Evolutionary conservation across 2,888 invertebrate species (phyloP).

Genomic region (Noctua comes): DNA sequence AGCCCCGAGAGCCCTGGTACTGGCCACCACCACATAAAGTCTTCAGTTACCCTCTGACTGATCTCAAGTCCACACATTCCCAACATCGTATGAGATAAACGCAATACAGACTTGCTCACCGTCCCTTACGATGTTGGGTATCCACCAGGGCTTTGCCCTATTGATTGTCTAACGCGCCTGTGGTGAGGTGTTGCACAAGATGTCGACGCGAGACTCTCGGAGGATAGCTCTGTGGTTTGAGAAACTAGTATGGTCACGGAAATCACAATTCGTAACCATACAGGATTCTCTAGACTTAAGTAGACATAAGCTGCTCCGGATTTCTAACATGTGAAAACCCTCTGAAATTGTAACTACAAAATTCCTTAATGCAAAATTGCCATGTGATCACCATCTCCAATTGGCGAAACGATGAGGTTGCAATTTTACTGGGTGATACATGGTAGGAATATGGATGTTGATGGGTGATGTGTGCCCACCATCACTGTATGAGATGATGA

Average conservation of each 20-base stretch:
- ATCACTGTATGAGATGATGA: constrained; percentile 69
- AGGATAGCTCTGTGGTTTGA: constrained; percentile 81
- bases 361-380: constrained; percentile 34
- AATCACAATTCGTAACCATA: constrained; percentile 80
- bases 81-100: constrained; percentile 73
- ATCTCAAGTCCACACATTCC: constrained; percentile 70
- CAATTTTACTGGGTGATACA: constrained; percentile 82
- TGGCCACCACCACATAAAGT: constrained; percentile 76
- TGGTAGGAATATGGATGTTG: constrained; percentile 81
- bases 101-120: constrained; percentile 58
- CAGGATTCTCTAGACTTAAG: constrained; percentile 87
- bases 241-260: constrained; percentile 85
- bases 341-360: constrained; percentile 79
- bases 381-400: constrained; percentile 20
- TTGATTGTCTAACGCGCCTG: constrained; percentile 61
- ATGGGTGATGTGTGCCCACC: constrained; percentile 80
- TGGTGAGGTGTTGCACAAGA: constrained; percentile 70
- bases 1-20: constrained; percentile 76
- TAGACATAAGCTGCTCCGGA: constrained; percentile 82
- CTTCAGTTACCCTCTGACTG: constrained; percentile 83
- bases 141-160: constrained; percentile 72
- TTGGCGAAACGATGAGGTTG: constrained; percentile 70
- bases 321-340: constrained; percentile 81
- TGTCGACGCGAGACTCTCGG: constrained; percentile 76
- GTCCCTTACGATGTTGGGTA: constrained; percentile 74